These are phyloP conservation scores for Drosophila sucinea DNA, from an alignment of 1,140 invertebrate genomes.

Conservation along the genomic window DNA sequence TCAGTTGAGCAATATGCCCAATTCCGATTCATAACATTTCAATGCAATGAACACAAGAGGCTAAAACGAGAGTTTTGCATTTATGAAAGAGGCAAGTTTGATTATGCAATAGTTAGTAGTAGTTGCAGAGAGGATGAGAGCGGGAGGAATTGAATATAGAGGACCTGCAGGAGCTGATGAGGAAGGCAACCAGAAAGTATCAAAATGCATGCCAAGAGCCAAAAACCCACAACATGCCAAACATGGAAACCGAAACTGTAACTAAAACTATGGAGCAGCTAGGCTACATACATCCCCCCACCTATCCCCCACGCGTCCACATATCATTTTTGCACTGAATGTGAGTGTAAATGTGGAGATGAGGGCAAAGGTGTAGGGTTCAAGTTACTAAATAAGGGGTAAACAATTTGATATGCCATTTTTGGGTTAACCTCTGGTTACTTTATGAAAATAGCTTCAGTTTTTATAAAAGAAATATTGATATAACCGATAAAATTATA, in stretches of 20 bases:
- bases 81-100: constrained; percentile 69
- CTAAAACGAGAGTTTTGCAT: constrained; percentile 47
- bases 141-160: not conserved
- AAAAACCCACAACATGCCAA: constrained; percentile 71
- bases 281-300: not conserved
- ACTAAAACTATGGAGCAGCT: constrained; percentile 63
- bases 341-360: constrained; percentile 29
- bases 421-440: no score
- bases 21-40: constrained; percentile 54
- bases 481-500: no score
- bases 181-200: constrained; percentile 44
- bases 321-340: constrained; percentile 2
- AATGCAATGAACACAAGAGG: constrained; percentile 41
- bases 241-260: constrained; percentile 77
- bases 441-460: no score
- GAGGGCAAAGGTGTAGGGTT: not conserved
- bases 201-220: constrained; percentile 67
- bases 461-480: no score
- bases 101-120: constrained; percentile 54
- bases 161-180: not conserved
- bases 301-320: not conserved
- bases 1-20: constrained; percentile 41
- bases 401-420: no score
- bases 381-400: not conserved
- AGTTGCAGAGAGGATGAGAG: not conserved